Evolutionary conservation across 2,797 vertebrate species (phyloP), one percentile per base, ranked within the genome.

Genomic region (Eremophila alpestris): DNA sequence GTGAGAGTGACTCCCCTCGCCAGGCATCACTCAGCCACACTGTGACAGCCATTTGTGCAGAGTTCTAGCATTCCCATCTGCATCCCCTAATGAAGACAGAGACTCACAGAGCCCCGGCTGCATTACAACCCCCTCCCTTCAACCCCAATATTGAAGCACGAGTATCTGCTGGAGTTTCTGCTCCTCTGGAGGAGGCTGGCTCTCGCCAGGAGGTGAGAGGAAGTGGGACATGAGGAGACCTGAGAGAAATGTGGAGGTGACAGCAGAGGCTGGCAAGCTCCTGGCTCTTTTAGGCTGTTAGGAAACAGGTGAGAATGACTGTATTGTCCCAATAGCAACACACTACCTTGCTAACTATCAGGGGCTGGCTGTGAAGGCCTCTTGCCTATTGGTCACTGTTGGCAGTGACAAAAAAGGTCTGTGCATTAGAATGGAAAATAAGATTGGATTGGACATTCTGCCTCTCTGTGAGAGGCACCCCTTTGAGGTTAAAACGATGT

Each of bases 11-110:
- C 32, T 30, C 51, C n/a, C 40, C 77, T 90, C 0, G 0, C 64
- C 58, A 59, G 10, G 19, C 67, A 78, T 92, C 91, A 69, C 15
- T 90, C 91, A 83, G 70, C 32, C 29, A 29, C 0, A 0, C 82
- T 65, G 76, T 65, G 64, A 81, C 69, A 87, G 58, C 36, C 54
- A 21, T 80, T 95, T 87, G 46, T 63, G 87, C 85, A 78, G 83
- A 70, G 14, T 83, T 87, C 65, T 46, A 45, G 51, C 71, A 32
- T 78, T 63, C 30, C 75, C 62, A 67, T 94, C 69, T 94, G 48
- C 70, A 80, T 93, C 87, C 26, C 51, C 36, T 74, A 87, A 90
- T 2, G 49, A 91, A 90, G 58, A 69, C 6, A 3, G 41, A 6
- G 19, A 48, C 38, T 90, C 58, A 22, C 48, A 58, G 67, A 93